These are phyloP conservation scores for Coturnix japonica DNA, from an alignment of 2,113 vertebrate species.

Conservation along the genomic window DNA sequence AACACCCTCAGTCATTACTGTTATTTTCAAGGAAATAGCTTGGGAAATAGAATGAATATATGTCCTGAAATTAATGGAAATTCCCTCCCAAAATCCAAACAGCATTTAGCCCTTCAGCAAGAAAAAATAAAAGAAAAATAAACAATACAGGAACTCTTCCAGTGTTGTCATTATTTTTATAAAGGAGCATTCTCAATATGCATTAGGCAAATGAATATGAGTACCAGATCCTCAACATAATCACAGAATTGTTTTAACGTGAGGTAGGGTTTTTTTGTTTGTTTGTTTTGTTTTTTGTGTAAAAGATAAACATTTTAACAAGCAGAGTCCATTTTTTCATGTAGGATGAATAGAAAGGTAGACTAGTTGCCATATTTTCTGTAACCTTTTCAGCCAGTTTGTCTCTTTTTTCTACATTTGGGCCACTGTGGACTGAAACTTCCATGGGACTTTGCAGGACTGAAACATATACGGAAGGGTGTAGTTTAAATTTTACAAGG, in stretches of 20 bases:
- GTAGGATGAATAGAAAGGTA: not conserved
- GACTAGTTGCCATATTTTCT: not conserved
- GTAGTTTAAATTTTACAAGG: conserved; percentile 13
- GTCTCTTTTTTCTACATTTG: not conserved
- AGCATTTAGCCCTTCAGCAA: not conserved
- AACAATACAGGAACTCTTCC: not conserved
- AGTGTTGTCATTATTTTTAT: not conserved
- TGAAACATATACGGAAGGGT: not conserved
- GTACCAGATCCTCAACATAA: not conserved
- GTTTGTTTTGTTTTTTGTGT: too few relatives aligned
- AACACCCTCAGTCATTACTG: not conserved
- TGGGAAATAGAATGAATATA: not conserved
- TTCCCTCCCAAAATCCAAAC: not conserved
- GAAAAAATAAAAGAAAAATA: not conserved
- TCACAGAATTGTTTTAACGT: not conserved
- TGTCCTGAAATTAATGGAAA: not conserved
- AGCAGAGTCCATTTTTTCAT: not conserved
- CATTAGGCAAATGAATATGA: not conserved
- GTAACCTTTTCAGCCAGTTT: not conserved
- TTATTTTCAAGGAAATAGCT: not conserved
- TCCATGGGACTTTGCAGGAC: not conserved
- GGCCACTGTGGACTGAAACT: not conserved
- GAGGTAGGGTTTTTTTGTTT: not conserved
- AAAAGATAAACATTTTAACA: not conserved
- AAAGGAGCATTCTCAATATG: not conserved